Base-by-base conservation (phyloP, 2,888 invertebrate genomes). In the Tethea ocularis region DNA sequence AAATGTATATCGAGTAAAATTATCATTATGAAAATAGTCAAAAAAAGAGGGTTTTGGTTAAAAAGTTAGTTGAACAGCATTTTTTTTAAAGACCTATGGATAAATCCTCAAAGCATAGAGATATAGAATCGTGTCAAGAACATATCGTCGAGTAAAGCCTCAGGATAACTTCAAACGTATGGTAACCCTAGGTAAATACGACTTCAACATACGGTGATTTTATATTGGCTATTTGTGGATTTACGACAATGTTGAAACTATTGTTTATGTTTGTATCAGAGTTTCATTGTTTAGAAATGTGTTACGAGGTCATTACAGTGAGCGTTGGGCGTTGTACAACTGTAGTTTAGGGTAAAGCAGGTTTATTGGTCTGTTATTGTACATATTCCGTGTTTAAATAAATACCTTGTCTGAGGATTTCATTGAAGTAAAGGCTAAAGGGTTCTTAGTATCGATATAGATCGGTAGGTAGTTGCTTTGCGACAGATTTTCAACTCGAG, bases 161-260 rank as follows among this genome's bases (percentile, higher is more conserved):
- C n/a, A 8, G 7, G 6, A n/a, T n/a, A 20, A 2, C 1, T 20
- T 10, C 46, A 0, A 46, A 46, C 20, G 20, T 10, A 46, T 46
- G 46, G 46, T 46, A 46, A 46, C 46, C 46, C 46, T 46, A 20
- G 10, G 20, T 10, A 46, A 46, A 46, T 20, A 46, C 46, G 20
- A 67, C 67, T 68, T 63, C 61, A 69, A 60, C 67, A 72, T 69
- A 73, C 61, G 58, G 61, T 75, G 77, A 80, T 76, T 78, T 74
- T 69, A 69, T 75, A 77, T 78, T 73, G 72, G 71, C 72, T 72
- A 78, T 72, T 77, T 71, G 67, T 60, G 69, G 63, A 71, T 73
- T 68, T 61, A 62, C 56, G n/a, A 53, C 52, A 52, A 36, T 56
- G 52, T 59, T 63, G 54, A 36, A 58, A 51, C 41, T 41, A 26